Evolutionary conservation across 2,797 vertebrate species (phyloP).

Genomic region (Acrossocheilus fasciatus): DNA sequence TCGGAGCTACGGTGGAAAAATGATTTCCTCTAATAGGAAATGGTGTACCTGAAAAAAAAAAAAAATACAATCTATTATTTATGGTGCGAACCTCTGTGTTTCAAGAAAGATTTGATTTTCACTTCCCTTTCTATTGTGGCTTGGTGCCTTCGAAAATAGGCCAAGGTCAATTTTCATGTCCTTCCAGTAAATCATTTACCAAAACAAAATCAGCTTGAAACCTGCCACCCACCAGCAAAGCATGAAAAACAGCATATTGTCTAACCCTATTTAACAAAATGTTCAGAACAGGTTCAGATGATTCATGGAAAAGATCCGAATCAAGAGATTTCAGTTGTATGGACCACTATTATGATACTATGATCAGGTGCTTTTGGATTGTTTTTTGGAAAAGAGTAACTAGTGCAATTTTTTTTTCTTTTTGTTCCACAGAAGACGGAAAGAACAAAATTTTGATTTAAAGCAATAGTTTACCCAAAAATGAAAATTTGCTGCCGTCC

Average conservation of each 20-base stretch:
- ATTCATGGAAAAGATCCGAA: not conserved
- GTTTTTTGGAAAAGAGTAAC: not conserved
- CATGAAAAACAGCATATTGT: too few relatives aligned
- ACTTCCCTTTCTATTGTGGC: too few relatives aligned
- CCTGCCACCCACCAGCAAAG: too few relatives aligned
- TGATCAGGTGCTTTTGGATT: not conserved
- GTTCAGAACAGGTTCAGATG: not conserved
- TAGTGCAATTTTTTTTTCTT: not conserved
- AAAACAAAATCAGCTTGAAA: too few relatives aligned
- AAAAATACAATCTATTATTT: too few relatives aligned
- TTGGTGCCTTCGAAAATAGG: too few relatives aligned
- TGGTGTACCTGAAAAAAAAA: not conserved
- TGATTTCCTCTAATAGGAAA: not conserved
- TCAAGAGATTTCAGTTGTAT: not conserved
- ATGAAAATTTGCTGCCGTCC: not conserved
- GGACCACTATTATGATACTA: not conserved
- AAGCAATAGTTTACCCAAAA: not conserved
- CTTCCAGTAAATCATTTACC: too few relatives aligned
- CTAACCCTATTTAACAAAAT: not conserved
- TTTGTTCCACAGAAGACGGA: not conserved
- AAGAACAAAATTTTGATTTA: not conserved
- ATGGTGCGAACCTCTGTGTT: too few relatives aligned
- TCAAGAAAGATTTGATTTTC: too few relatives aligned
- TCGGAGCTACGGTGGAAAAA: not conserved
- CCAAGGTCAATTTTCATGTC: too few relatives aligned